phyloP scores from a whole-genome alignment of 2,888 invertebrate species.

The Phyllotreta cruciferae region DNA sequence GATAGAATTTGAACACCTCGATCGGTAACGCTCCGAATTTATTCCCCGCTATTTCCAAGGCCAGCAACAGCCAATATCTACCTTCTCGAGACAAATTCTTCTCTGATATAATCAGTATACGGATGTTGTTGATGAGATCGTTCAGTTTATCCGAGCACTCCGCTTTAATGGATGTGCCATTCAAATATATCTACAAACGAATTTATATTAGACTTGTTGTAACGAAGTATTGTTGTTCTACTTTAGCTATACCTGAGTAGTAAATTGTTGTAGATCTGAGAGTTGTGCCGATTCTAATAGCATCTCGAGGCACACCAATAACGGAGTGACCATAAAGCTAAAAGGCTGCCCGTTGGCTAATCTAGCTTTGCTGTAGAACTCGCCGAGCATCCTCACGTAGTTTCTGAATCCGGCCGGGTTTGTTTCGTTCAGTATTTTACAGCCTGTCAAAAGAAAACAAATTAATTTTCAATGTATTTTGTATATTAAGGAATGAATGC shows the following conservation, averaged over 20 bases:
- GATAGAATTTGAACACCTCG: slow-evolving; percentile 57
- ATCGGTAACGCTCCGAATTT: slow-evolving; percentile 55
- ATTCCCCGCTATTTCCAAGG: slow-evolving; percentile 57
- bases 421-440: slow-evolving; percentile 40
- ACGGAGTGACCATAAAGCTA: slow-evolving; percentile 50
- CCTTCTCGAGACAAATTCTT: slow-evolving; percentile 53
- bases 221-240: slow-evolving; percentile 10
- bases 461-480: neutral
- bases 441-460: slow-evolving; percentile 31
- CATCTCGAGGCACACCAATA: slow-evolving; percentile 57
- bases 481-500: neutral
- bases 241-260: slow-evolving; percentile 54
- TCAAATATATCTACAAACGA: slow-evolving; percentile 54
- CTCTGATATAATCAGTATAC: slow-evolving; percentile 53
- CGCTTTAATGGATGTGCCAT: slow-evolving; percentile 53
- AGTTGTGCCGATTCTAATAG: slow-evolving; percentile 56
- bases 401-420: slow-evolving; percentile 55
- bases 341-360: slow-evolving; percentile 48
- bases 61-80: slow-evolving; percentile 57
- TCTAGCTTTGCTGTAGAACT: slow-evolving; percentile 54
- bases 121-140: slow-evolving; percentile 54
- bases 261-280: slow-evolving; percentile 58
- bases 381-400: slow-evolving; percentile 57
- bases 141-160: slow-evolving; percentile 49
- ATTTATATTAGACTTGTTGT: slow-evolving; percentile 2